Evolutionary conservation across 2,113 vertebrate genomes (phyloP).

Genomic region (Syngnathoides biaculeatus): DNA sequence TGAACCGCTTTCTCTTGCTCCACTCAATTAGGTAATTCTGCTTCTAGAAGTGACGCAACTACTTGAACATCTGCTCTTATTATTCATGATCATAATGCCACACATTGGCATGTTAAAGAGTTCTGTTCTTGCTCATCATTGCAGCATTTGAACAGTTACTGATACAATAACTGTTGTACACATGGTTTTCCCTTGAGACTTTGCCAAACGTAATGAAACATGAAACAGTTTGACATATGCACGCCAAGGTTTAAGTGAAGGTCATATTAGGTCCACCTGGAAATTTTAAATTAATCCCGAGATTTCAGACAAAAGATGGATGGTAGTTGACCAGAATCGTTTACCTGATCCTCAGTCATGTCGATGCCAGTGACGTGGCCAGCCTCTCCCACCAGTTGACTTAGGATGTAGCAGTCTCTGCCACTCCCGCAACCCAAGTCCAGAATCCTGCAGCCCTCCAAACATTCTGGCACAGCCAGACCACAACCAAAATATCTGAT

Average conservation of each 20-base stretch:
- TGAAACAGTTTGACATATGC: not conserved
- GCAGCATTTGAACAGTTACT: too few species aligned
- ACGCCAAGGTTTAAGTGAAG: not conserved
- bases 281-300: not conserved
- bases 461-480: constrained; percentile 78
- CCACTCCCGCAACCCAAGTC: constrained; percentile 86
- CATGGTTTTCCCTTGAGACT: not conserved
- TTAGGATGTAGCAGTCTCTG: constrained; percentile 83
- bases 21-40: not conserved
- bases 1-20: not conserved
- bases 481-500: constrained; percentile 88
- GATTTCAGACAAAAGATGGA: not conserved
- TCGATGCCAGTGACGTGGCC: constrained; percentile 83
- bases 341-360: constrained; percentile 81
- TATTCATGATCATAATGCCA: not conserved
- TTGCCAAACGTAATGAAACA: not conserved
- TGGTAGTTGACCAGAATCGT: not conserved
- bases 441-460: constrained; percentile 78
- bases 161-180: too few species aligned
- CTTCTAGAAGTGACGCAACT: not conserved
- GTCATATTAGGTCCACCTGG: not conserved
- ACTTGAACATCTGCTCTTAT: not conserved
- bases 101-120: too few species aligned
- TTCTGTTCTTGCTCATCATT: not conserved
- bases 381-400: constrained; percentile 81